Conservation (phyloP, 2,113 vertebrate species). For the Pachyramphus minor region DNA sequence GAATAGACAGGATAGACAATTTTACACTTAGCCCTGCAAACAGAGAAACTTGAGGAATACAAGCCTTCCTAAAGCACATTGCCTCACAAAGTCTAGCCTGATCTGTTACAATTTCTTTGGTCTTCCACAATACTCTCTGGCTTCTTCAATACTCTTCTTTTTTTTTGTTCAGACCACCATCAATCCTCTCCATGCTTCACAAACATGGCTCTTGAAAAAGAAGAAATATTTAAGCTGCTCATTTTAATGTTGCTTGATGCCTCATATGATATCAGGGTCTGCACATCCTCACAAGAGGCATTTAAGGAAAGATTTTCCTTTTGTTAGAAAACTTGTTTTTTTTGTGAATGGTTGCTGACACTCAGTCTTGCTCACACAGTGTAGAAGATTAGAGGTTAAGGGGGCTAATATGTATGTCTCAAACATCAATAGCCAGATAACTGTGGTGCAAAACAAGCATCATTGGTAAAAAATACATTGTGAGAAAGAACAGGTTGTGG, state of each 20-base stretch:
- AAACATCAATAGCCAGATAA: background rate
- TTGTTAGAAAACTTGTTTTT: background rate
- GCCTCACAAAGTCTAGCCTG: background rate
- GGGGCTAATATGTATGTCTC: background rate
- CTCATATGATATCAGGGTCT: background rate
- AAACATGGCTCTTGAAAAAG: background rate
- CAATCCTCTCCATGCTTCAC: background rate
- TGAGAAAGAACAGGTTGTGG: background rate
- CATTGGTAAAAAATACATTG: background rate
- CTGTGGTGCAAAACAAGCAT: background rate
- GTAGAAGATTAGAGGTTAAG: background rate
- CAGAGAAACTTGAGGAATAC: background rate
- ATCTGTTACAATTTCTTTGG: background rate
- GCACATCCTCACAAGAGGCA: background rate
- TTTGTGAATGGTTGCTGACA: background rate
- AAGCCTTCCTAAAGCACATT: background rate
- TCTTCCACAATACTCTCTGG: background rate
- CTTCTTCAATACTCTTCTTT: background rate
- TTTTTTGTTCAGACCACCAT: background rate
- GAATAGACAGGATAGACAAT: background rate
- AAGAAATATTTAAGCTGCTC: background rate
- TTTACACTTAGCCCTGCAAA: background rate
- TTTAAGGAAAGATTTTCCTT: background rate
- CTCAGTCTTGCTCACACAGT: background rate
- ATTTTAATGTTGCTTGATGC: background rate